Conservation (phyloP, 2,113 vertebrate genomes). For the Colius striatus region DNA sequence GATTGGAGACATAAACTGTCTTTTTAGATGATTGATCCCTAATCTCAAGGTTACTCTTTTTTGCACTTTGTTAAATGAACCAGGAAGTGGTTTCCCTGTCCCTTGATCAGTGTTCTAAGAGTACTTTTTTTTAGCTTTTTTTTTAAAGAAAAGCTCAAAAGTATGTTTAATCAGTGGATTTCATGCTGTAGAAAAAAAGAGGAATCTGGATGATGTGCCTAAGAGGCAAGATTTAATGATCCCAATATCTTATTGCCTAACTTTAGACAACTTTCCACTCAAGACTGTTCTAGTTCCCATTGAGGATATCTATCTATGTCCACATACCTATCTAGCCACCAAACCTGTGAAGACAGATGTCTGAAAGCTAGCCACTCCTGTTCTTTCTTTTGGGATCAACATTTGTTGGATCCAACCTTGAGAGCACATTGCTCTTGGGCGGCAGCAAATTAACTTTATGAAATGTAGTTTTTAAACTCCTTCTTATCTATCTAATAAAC, state of each 20-base stretch:
- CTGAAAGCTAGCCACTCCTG: not conserved
- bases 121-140: not conserved
- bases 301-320: not conserved
- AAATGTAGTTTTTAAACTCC: not conserved
- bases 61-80: not conserved
- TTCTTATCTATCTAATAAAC: slow-evolving; percentile 53
- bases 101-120: not conserved
- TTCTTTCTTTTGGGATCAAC: not conserved
- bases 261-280: not conserved
- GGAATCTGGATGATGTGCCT: not conserved
- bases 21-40: not conserved
- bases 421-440: not conserved
- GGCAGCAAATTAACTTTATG: slow-evolving; percentile 31
- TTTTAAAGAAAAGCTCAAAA: not conserved
- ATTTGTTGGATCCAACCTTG: not conserved
- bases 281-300: not conserved
- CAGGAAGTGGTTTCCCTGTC: accelerated
- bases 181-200: not conserved
- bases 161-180: not conserved
- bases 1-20: not conserved
- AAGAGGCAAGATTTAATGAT: not conserved
- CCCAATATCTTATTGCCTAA: not conserved
- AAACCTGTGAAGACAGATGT: not conserved
- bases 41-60: not conserved
- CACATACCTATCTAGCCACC: not conserved